A percentile compares a stretch with the other conserved stretches of the same genome.
These are phyloP conservation scores for Saguinus midas DNA, from an alignment of 2,113 vertebrate genomes.

Conservation along the genomic window DNA sequence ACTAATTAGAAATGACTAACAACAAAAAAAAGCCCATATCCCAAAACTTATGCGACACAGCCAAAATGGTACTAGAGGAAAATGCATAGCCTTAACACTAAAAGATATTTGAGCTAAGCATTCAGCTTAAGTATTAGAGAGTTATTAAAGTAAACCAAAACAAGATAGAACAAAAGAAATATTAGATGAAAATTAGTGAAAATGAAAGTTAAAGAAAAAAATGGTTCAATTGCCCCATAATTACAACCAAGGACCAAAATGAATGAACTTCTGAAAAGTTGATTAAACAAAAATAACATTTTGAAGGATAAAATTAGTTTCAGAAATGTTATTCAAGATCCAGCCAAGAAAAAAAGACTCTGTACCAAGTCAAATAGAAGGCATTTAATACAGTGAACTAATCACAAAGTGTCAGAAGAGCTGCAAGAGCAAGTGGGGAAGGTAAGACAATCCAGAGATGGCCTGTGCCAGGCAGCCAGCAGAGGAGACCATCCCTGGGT, in stretches of 20 bases:
- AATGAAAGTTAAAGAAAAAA: constrained; percentile 3
- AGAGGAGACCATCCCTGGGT: background rate
- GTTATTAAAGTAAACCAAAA: background rate
- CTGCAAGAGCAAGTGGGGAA: background rate
- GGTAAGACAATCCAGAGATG: background rate
- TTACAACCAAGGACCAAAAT: background rate
- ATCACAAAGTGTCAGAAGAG: background rate
- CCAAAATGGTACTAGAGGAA: background rate
- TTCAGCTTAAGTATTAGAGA: background rate
- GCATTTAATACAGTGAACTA: background rate
- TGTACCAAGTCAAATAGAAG: background rate
- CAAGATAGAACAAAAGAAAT: background rate
- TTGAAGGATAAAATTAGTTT: background rate
- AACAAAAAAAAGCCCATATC: background rate
- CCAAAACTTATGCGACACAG: background rate
- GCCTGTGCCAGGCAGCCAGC: background rate
- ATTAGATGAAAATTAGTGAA: background rate
- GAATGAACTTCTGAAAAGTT: background rate
- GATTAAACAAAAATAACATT: constrained; percentile 9
- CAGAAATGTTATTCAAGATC: background rate
- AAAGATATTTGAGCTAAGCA: background rate
- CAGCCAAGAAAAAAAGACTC: background rate
- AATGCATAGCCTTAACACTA: background rate
- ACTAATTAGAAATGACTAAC: background rate
- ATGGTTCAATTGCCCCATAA: background rate